phyloP scores from a whole-genome alignment of 2,888 invertebrate species.

The Timema cristinae region DNA sequence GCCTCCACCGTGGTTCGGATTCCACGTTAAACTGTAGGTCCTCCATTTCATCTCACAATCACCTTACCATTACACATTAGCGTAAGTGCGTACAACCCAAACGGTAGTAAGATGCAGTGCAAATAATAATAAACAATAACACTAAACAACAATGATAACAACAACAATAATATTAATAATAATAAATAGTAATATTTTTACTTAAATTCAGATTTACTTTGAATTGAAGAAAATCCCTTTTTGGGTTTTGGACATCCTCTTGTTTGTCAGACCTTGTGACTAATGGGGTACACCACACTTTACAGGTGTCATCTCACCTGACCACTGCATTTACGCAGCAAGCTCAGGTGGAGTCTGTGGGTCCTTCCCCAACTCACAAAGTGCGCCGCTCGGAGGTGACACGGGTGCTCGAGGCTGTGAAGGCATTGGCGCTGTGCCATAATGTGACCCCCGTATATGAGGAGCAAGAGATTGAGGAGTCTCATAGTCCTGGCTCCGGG shows the following conservation, averaged over 20 bases:
- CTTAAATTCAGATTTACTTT: background rate
- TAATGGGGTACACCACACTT: background rate
- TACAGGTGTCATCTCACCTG: constrained; percentile 48
- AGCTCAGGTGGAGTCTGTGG: constrained; percentile 15
- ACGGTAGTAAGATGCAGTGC: too few species aligned
- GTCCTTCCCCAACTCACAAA: constrained; percentile 36
- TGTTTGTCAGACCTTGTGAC: constrained; percentile 12
- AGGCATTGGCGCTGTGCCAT: constrained; percentile 91
- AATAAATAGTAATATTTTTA: background rate
- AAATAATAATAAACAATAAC: too few species aligned
- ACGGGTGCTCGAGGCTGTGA: constrained; percentile 83
- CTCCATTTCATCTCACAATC: too few species aligned
- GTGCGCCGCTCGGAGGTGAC: constrained; percentile 66
- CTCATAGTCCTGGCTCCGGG: constrained; percentile 29
- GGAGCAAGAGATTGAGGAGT: constrained; percentile 24
- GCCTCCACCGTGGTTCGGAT: too few species aligned
- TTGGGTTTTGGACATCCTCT: background rate
- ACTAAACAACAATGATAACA: background rate
- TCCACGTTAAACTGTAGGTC: too few species aligned
- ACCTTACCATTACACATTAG: too few species aligned
- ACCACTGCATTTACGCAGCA: constrained; percentile 44
- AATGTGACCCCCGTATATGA: constrained; percentile 98
- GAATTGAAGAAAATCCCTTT: background rate
- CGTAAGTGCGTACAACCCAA: too few species aligned
- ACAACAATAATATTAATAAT: too few species aligned